These are phyloP conservation scores for Drosophila bifasciata DNA, from an alignment of 1,140 invertebrate species.

Conservation along the genomic window DNA sequence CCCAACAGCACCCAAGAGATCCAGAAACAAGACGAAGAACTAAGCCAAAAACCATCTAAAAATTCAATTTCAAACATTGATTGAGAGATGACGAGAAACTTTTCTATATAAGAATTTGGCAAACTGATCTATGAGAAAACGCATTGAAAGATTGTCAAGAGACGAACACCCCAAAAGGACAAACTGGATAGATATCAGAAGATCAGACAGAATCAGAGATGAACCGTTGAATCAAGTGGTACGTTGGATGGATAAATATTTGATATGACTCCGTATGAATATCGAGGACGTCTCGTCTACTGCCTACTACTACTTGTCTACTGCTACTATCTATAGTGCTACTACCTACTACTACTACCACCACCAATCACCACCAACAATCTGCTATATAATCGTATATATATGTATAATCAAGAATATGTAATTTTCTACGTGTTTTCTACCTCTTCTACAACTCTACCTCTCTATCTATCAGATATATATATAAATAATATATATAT, in stretches of 20 bases:
- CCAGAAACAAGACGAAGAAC: slow-evolving; percentile 32
- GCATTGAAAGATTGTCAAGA: slow-evolving; percentile 1
- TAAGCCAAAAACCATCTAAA: slow-evolving; percentile 24
- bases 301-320: slow-evolving; percentile 37
- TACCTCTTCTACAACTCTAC: slow-evolving; percentile 18
- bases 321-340: slow-evolving; percentile 56
- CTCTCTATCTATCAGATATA: slow-evolving; percentile 37
- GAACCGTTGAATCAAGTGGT: slow-evolving; percentile 23
- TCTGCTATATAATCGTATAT: slow-evolving; percentile 68
- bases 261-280: slow-evolving; percentile 24
- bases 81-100: slow-evolving; percentile 15
- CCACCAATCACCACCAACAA: slow-evolving; percentile 58
- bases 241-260: slow-evolving; percentile 37
- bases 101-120: slow-evolving; percentile 32
- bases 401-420: slow-evolving; percentile 54
- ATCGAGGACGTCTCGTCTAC: slow-evolving; percentile 26
- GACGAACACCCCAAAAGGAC: not conserved
- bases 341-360: slow-evolving; percentile 46
- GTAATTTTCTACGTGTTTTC: slow-evolving; percentile 78
- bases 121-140: slow-evolving; percentile 37
- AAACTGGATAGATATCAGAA: slow-evolving; percentile 22
- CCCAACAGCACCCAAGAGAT: too few species aligned
- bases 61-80: slow-evolving; percentile 6
- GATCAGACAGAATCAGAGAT: slow-evolving; percentile 6
- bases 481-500: slow-evolving; percentile 44